Base-by-base conservation (phyloP, 2,888 invertebrate genomes). In the Anarsia innoxiella region DNA sequence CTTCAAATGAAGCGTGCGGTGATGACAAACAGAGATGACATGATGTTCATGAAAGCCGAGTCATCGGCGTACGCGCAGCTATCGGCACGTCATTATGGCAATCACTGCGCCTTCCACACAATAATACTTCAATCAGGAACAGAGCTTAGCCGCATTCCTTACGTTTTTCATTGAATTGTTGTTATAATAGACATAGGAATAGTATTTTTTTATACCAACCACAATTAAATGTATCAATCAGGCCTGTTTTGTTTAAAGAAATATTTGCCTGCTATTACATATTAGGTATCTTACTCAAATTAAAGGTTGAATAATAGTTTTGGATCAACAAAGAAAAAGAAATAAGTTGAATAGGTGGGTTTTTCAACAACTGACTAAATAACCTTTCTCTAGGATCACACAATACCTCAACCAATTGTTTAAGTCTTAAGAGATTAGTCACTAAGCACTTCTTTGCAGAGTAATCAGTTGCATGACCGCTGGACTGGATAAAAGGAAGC, bases 1-100 rank as follows among this genome's bases (percentile, higher is more conserved):
- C 34, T 28, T 41, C 41, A 44, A 45, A 48, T 47, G 41, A 38
- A 43, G 45, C 44, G 36, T 37, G 40, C 36, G 31, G 31, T 25
- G 40, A 45, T 46, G 46, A 39, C 37, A 41, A 41, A 44, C 25
- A 28, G 37, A 45, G 41, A 40, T 40, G 26, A 27, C 37, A 40
- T 42, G 45, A 40, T 45, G 44, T 32, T 36, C 44, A 48, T 46
- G 47, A 44, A 40, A 41, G 41, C 42, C 39, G 40, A 47, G 45
- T 51, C 44, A 47, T 44, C 41, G 36, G 49, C 49, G 56, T 48
- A 53, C 50, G 55, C 45, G 46, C 37, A 41, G 51, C 47, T 48
- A 54, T 46, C 42, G 50, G 32, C 48, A 37, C 38, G 51, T 56
- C 54, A 58, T 55, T 53, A 53, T 34, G 39, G 49, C 47, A 53